A percentile compares a stretch with the other conserved stretches of the same genome.
phyloP scores from a whole-genome alignment of 2,888 invertebrate species.

The Ellobium chinense region DNA sequence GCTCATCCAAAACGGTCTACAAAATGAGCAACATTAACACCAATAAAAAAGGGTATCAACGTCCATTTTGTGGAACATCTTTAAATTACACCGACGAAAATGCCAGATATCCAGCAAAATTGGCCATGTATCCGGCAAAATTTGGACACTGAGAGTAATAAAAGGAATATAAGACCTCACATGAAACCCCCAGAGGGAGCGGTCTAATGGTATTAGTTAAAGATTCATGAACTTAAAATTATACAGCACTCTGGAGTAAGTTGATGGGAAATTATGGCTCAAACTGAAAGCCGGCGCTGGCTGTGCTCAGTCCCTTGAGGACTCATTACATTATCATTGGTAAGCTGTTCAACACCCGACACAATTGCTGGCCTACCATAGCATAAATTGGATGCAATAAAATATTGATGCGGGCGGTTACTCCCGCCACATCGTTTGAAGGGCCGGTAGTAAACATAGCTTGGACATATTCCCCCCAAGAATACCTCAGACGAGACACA shows the following conservation, averaged over 20 bases:
- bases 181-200: background rate
- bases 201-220: conserved; percentile 13
- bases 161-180: background rate
- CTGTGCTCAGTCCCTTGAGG: background rate
- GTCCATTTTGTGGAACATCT: too few relatives aligned
- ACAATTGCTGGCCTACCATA: background rate
- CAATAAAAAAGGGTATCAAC: too few relatives aligned
- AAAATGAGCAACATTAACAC: too few relatives aligned
- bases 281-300: background rate
- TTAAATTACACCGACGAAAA: background rate
- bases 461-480: too few relatives aligned
- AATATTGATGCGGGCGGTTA: background rate
- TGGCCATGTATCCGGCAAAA: background rate
- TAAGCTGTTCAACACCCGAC: background rate
- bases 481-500: too few relatives aligned
- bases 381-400: background rate
- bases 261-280: conserved; percentile 10
- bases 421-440: too few relatives aligned
- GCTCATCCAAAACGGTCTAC: too few relatives aligned
- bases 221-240: conserved; percentile 22
- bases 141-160: background rate
- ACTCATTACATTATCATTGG: conserved; percentile 21
- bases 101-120: background rate
- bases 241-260: conserved; percentile 15
- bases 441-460: too few relatives aligned